These are phyloP conservation scores for Gnathonemus echidnorhynchus DNA, from an alignment of 2,113 vertebrate species.

Conservation along the genomic window DNA sequence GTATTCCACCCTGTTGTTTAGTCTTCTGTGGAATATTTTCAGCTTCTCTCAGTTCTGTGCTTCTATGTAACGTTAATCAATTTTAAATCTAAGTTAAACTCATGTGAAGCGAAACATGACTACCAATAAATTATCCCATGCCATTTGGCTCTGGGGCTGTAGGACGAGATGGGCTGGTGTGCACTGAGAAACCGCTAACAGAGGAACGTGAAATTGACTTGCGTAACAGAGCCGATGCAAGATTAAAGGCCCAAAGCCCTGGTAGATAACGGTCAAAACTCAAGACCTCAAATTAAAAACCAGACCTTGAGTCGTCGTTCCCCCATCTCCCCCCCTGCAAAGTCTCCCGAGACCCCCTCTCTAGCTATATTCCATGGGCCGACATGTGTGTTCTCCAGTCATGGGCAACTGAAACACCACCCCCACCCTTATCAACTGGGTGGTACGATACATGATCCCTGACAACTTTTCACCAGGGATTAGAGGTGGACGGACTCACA, in stretches of 20 bases:
- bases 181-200: constrained; percentile 38
- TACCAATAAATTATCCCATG: constrained; percentile 49
- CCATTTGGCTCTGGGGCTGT: constrained; percentile 39
- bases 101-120: constrained; percentile 46
- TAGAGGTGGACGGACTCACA: constrained; percentile 59
- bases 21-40: not conserved
- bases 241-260: constrained; percentile 55
- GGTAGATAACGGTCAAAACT: constrained; percentile 43
- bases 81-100: constrained; percentile 28
- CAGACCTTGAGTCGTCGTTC: not conserved
- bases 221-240: constrained; percentile 44
- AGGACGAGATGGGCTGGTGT: constrained; percentile 20
- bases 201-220: constrained; percentile 50
- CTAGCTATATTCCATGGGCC: constrained; percentile 42
- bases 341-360: constrained; percentile 49
- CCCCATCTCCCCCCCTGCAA: constrained; percentile 11
- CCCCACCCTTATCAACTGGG: constrained; percentile 50
- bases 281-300: constrained; percentile 40
- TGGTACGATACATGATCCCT: constrained; percentile 52
- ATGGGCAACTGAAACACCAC: constrained; percentile 19
- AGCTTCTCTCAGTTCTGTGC: not conserved
- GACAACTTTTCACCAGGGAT: constrained; percentile 59
- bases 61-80: constrained; percentile 7
- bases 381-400: constrained; percentile 49
- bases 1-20: not conserved